Conservation (phyloP, 23 tunicate genomes). For the Clavelina lepadiformis region DNA sequence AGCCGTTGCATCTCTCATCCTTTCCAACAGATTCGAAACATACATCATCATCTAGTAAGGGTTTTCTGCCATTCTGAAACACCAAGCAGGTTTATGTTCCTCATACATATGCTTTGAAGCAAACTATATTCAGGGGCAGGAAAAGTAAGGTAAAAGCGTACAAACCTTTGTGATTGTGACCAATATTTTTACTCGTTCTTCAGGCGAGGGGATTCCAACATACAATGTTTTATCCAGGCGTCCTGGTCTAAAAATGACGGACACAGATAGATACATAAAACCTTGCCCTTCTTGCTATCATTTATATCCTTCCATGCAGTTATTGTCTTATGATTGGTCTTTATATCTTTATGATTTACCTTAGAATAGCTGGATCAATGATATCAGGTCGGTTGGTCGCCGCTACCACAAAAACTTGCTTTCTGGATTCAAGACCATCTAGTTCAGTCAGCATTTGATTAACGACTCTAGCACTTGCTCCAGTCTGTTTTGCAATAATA, state of each 20-base stretch:
- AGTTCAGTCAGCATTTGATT: conserved; percentile 96
- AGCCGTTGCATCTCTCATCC: conserved; percentile 57
- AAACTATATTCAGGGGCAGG: no score
- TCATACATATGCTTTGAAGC: no score
- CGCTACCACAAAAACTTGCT: conserved; percentile 55
- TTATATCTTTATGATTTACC: conserved; percentile 19
- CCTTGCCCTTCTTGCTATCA: no score
- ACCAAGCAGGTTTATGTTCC: not conserved
- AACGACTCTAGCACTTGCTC: conserved; percentile 55
- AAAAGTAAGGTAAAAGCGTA: no score
- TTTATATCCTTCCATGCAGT: no score
- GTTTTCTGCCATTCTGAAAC: conserved; percentile 65
- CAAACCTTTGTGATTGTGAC: conserved; percentile 67
- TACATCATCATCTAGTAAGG: conserved; percentile 41
- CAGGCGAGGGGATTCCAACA: conserved; percentile 60
- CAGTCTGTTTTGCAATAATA: no score
- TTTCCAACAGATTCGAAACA: conserved; percentile 28
- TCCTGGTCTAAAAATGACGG: conserved; percentile 80
- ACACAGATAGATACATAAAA: no score
- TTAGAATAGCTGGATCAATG: conserved; percentile 82
- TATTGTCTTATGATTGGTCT: no score
- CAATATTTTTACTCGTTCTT: conserved; percentile 65
- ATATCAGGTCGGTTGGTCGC: conserved; percentile 94
- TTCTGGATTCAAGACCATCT: conserved; percentile 74
- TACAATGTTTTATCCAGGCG: conserved; percentile 68